A percentile compares a stretch with the other conserved stretches of the same genome.
phyloP scores from a whole-genome alignment of 1,140 invertebrate species.

The Monochamus saltuarius region DNA sequence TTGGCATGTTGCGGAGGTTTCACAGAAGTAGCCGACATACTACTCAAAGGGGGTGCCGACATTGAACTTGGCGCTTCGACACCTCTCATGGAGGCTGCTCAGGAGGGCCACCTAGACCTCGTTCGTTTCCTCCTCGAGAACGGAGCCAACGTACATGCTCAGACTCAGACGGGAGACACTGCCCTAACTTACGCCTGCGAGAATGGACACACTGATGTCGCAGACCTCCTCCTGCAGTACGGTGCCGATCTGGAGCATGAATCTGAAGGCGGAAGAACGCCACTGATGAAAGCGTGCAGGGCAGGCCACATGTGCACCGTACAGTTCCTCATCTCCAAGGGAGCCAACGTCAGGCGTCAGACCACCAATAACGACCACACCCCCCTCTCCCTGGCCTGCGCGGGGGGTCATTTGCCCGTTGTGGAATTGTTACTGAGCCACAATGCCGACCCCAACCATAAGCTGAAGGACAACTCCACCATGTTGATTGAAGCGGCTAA shows the following conservation, averaged over 20 bases:
- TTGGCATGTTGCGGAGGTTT: constrained; percentile 97
- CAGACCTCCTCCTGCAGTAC: constrained; percentile 82
- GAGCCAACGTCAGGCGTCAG: constrained; percentile 85
- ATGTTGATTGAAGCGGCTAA: constrained; percentile 98
- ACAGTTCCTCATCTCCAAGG: constrained; percentile 91
- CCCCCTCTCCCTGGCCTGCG: constrained; percentile 94
- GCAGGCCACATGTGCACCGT: constrained; percentile 99
- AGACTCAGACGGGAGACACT: constrained; percentile 80
- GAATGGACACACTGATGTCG: constrained; percentile 94
- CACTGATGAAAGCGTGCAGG: constrained; percentile 98
- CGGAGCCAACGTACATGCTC: constrained; percentile 87
- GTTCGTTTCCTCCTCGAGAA: constrained; percentile 84
- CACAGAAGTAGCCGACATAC: constrained; percentile 94
- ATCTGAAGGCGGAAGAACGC: constrained; percentile 92
- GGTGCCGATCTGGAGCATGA: constrained; percentile 92
- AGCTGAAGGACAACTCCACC: constrained; percentile 97
- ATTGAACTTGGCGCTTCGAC: constrained; percentile 95
- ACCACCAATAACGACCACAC: constrained; percentile 99
- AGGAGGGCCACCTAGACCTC: constrained; percentile 94
- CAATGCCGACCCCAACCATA: constrained; percentile 93
- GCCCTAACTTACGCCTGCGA: constrained; percentile 97
- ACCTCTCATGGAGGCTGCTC: constrained; percentile 96
- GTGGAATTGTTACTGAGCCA: constrained; percentile 88
- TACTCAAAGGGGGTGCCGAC: constrained; percentile 94
- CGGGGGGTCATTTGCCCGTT: constrained; percentile 89